phyloP scores from a whole-genome alignment of 2,113 vertebrate genomes.

The Larimichthys crocea region DNA sequence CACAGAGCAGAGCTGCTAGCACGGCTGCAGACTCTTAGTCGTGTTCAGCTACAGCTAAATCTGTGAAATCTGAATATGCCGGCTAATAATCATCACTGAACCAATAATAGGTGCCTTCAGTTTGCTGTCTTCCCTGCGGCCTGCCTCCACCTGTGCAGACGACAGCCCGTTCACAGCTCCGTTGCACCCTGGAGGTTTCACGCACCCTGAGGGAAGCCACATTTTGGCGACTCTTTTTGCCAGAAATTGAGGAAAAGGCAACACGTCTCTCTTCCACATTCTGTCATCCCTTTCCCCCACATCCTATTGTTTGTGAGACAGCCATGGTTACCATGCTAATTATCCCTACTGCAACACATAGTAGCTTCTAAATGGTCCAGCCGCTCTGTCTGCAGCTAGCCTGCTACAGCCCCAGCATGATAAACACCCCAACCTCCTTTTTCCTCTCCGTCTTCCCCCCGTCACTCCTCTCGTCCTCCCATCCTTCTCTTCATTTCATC shows the following conservation, averaged over 20 bases:
- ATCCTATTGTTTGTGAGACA: constrained; percentile 50
- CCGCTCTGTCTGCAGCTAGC: constrained; percentile 76
- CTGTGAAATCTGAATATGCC: not conserved
- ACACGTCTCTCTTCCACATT: constrained; percentile 12
- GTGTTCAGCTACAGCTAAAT: not conserved
- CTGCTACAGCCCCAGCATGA: constrained; percentile 82
- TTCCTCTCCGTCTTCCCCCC: not conserved
- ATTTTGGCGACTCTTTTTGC: constrained; percentile 46
- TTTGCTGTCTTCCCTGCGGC: constrained; percentile 8
- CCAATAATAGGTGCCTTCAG: not conserved
- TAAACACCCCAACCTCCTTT: constrained; percentile 74
- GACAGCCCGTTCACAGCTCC: constrained; percentile 41
- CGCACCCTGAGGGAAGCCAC: constrained; percentile 41
- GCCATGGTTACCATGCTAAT: constrained; percentile 70
- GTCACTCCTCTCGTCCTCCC: constrained; percentile 1
- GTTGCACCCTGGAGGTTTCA: constrained; percentile 53
- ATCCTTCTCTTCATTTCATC: constrained; percentile 52
- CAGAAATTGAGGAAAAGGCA: constrained; percentile 48
- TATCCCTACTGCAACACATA: constrained; percentile 78
- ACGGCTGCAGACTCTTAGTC: not conserved
- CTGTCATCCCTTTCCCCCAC: constrained; percentile 23
- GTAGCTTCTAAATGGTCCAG: constrained; percentile 74
- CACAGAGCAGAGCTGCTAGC: not conserved
- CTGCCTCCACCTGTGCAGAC: constrained; percentile 66
- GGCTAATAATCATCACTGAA: not conserved